Base-by-base conservation (phyloP, 2,888 invertebrate species). In the Gonocerus acuteangulatus region DNA sequence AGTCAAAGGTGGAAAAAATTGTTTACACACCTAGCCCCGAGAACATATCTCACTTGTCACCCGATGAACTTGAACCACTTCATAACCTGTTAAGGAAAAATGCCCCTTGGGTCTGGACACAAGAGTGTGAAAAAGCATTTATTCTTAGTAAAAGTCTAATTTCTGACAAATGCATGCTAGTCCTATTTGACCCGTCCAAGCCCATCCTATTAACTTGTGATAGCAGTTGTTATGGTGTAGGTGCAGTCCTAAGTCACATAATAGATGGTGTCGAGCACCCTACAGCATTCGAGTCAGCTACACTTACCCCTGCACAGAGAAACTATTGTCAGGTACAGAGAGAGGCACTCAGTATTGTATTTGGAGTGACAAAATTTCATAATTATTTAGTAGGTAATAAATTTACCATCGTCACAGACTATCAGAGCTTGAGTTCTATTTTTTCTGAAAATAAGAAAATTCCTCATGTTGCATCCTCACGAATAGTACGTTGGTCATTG, bases 141-240 rank as follows among this genome's bases (percentile, higher is more conserved):
- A n/a, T n/a, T n/a, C n/a, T n/a, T n/a, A n/a, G n/a, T n/a, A n/a
- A n/a, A n/a, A n/a, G n/a, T n/a, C n/a, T n/a, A n/a, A n/a, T n/a
- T n/a, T n/a, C n/a, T n/a, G n/a, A n/a, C n/a, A n/a, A n/a, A n/a
- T n/a, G n/a, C n/a, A n/a, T n/a, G n/a, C n/a, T n/a, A n/a, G n/a
- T n/a, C n/a, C n/a, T n/a, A n/a, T n/a, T n/a, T 62, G 63, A 66
- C 51, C 59, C 60, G 9, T 45, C 6, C 13, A 61, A 61, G 27
- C 51, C 49, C 18, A 42, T 65, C 16, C 32, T 65, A 2, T 32
- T 63, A 23, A 48, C 61, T 27, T 56, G 60, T n/a, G 67, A 67
- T 61, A 57, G 60, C 7, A 56, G 60, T 39, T 52, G 45, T 13
- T 61, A 63, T 48, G 65, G 66, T 1, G 62, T 66, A 2, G 65